Conservation (phyloP, 2,797 vertebrate species). For the Pipistrellus nathusii region DNA sequence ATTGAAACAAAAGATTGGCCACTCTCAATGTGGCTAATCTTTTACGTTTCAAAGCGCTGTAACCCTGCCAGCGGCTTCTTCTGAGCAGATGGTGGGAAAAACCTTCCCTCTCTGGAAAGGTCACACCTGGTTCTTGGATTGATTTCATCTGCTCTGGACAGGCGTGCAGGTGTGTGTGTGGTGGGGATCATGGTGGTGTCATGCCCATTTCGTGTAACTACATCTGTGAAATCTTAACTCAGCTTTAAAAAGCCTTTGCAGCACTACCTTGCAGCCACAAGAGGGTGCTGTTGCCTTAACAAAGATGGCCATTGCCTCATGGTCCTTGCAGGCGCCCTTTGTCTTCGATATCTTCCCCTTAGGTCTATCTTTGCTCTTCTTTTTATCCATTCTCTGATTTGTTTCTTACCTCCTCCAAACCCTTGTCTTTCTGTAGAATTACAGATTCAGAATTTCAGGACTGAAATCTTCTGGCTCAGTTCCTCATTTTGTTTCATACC, state of each 20-base stretch:
- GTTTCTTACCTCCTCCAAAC: not conserved
- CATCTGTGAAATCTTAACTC: not conserved
- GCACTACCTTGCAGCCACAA: conserved; percentile 31
- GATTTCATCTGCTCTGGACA: not conserved
- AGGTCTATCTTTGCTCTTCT: not conserved
- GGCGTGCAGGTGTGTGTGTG: not conserved
- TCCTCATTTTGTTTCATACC: not conserved
- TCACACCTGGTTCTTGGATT: not conserved
- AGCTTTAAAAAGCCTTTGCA: not conserved
- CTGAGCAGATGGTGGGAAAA: not conserved
- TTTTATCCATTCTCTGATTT: not conserved
- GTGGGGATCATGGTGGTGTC: not conserved
- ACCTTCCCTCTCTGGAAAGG: not conserved
- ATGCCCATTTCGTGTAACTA: not conserved
- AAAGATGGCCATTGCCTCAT: not conserved
- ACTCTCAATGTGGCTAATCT: not conserved
- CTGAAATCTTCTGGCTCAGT: not conserved
- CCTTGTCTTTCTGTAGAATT: conserved; percentile 10
- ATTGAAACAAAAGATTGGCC: not conserved
- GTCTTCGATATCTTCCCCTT: not conserved
- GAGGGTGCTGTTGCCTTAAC: conserved; percentile 45
- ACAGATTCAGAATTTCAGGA: conserved; percentile 43
- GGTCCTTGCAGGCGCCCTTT: not conserved
- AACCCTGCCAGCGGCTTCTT: not conserved
- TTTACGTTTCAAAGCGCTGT: not conserved